These are phyloP conservation scores for Microplitis manilae DNA, from an alignment of 2,888 invertebrate genomes.

Conservation along the genomic window DNA sequence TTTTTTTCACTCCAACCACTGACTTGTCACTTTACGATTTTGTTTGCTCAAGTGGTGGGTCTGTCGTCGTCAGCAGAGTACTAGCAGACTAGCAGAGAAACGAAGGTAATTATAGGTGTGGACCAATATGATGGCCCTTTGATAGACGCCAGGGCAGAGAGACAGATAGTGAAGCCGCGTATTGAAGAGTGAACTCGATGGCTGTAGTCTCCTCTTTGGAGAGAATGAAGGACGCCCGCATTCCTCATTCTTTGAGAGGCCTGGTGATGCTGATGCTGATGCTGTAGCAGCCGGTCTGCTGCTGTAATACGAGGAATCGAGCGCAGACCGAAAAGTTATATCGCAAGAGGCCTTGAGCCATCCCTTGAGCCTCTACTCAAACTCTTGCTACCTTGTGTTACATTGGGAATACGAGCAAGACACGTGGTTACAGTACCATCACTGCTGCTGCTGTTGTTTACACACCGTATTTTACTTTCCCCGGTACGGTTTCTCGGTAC, in stretches of 20 bases:
- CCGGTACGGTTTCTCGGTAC: neutral
- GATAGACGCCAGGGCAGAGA: no score
- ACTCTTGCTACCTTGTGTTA: conserved; percentile 8
- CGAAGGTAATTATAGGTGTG: no score
- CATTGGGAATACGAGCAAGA: neutral
- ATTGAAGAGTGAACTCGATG: neutral
- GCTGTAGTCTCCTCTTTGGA: conserved; percentile 36
- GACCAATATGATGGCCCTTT: no score
- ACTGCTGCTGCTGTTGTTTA: neutral
- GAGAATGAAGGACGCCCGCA: conserved; percentile 72
- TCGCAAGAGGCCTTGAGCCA: conserved; percentile 40
- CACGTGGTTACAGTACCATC: neutral
- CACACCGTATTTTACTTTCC: neutral
- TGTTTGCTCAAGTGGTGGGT: no score
- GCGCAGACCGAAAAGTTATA: conserved; percentile 35
- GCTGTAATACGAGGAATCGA: conserved; percentile 71
- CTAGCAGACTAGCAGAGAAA: no score
- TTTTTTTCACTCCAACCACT: no score
- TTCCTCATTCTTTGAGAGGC: conserved; percentile 65
- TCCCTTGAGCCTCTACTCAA: conserved; percentile 27
- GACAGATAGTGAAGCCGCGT: no score
- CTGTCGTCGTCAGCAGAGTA: no score
- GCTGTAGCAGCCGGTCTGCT: conserved; percentile 49
- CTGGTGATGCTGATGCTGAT: neutral
- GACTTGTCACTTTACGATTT: no score